A percentile compares a stretch with the other conserved stretches of the same genome.
phyloP scores from a whole-genome alignment of 2,888 invertebrate genomes.

The Brachyopa scutellaris region DNA sequence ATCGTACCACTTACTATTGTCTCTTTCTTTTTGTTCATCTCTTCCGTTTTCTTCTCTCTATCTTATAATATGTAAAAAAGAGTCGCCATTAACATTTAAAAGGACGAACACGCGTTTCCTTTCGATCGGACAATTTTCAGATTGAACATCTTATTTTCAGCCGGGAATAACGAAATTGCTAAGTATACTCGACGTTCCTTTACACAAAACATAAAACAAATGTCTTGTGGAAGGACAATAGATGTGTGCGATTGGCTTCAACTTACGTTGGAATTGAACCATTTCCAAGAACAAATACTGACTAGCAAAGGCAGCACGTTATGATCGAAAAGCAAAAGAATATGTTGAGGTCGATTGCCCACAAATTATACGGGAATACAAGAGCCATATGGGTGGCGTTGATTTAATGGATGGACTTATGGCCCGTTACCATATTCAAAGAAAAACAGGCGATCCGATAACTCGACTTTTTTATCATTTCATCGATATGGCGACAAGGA shows the following conservation, averaged over 20 bases:
- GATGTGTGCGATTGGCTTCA: conserved; percentile 77
- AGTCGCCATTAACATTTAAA: too few species aligned
- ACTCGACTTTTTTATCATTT: conserved; percentile 20
- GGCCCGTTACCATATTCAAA: not conserved
- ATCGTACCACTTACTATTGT: too few species aligned
- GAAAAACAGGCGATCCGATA: conserved; percentile 6
- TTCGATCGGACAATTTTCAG: too few species aligned
- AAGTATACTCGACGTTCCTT: too few species aligned
- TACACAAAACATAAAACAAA: too few species aligned
- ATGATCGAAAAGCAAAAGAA: conserved; percentile 46
- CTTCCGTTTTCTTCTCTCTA: too few species aligned
- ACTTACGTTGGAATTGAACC: too few species aligned
- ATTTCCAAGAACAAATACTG: conserved; percentile 40
- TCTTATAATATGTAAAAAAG: too few species aligned
- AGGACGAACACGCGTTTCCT: too few species aligned
- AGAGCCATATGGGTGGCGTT: conserved; percentile 63
- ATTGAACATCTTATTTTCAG: too few species aligned
- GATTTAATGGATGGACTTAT: conserved; percentile 12
- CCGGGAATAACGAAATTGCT: too few species aligned
- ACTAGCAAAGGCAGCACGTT: conserved; percentile 47
- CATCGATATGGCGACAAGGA: conserved; percentile 10
- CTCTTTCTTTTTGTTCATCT: too few species aligned
- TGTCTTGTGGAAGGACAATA: conserved; percentile 78
- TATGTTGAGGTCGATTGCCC: conserved; percentile 46
- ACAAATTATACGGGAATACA: conserved; percentile 74